Base-by-base conservation (phyloP, 2,888 invertebrate genomes). In the Koerneria pararmatus region DNA sequence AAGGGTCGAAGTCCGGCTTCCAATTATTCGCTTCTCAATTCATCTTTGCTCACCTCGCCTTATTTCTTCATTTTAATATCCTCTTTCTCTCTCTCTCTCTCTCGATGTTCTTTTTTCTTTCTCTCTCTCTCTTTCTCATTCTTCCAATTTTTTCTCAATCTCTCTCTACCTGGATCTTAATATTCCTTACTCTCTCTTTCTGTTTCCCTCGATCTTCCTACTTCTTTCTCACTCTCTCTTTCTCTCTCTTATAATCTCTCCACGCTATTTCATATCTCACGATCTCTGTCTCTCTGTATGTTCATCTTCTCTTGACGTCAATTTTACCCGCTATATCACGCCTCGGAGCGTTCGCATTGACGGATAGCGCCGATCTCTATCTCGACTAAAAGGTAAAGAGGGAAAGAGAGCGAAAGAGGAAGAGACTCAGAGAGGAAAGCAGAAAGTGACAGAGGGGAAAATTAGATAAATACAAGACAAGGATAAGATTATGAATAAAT, bases 181-280 rank as follows among this genome's bases (percentile, higher is more conserved):
- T 59, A 27, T 22, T 34, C 48, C 49, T 22, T 48, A 27, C n/a
- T 65, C 46, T n/a, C 15, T 27, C 49, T 46, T 53, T 15, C 32
- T 35, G n/a, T 64, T 24, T 11, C 15, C 59, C 60, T 59, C n/a
- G 4, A 3, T 41, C 32, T 66, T 53, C 48, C 24, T 41, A 8
- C 54, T 29, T n/a, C 27, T 6, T 31, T 22, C 34, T 6, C 34
- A 53, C 54, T 41, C 49, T 67, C 51, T 46, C 29, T 11, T 51
- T 56, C 46, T 48, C 51, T 62, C 65, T 64, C 58, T 58, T 41
- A 11, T n/a, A n/a, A n/a, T n/a, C n/a, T n/a, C n/a, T n/a, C n/a
- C n/a, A n/a, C n/a, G n/a, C n/a, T n/a, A n/a, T n/a, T n/a, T n/a
- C n/a, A n/a, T n/a, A n/a, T n/a, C n/a, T n/a, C n/a, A 66, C 66